Conservation (phyloP, 2,113 vertebrate species). For the Phyllostomus discolor region DNA sequence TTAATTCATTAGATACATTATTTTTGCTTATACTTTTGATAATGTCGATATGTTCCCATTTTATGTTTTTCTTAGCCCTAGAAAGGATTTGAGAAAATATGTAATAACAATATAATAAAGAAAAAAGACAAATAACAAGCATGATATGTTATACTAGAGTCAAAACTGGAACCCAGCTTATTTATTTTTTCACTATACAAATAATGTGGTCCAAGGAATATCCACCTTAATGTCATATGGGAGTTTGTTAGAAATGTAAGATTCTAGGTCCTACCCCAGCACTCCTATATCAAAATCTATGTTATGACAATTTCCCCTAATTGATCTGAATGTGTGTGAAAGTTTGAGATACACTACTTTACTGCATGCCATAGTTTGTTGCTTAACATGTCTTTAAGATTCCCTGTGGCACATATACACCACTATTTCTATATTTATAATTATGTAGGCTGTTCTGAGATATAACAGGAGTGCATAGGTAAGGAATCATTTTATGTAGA, state of each 20-base stretch:
- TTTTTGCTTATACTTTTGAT: slow-evolving; percentile 11
- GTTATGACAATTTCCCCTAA: background rate
- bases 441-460: background rate
- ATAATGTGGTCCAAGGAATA: background rate
- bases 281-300: background rate
- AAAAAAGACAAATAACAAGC: background rate
- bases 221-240: background rate
- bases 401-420: background rate
- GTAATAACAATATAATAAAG: background rate
- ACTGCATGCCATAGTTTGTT: background rate
- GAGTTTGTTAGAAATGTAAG: background rate
- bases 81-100: background rate
- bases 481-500: background rate
- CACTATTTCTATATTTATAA: background rate
- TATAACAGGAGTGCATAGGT: background rate
- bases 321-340: background rate
- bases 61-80: background rate
- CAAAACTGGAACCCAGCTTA: background rate
- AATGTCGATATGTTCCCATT: background rate
- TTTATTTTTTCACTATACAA: background rate
- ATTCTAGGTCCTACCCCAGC: background rate
- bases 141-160: background rate
- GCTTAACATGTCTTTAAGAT: background rate
- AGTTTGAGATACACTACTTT: background rate
- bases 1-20: background rate